phyloP scores from a whole-genome alignment of 30 jellyfish, hydroid and myxozoan genomes.

The Cassiopea andromeda region DNA sequence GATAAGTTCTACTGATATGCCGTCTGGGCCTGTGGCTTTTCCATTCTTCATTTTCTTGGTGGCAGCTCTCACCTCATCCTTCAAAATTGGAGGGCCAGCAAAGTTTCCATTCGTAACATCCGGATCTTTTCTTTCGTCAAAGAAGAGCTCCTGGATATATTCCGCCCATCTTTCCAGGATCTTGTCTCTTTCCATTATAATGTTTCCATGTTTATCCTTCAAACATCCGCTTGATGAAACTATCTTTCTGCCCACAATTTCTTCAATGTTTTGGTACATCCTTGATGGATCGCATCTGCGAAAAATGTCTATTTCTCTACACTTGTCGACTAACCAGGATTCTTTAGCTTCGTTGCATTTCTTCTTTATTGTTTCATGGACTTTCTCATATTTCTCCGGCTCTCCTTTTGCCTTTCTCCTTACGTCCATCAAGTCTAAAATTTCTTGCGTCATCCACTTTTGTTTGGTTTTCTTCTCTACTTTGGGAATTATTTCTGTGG shows the following conservation, averaged over 20 bases:
- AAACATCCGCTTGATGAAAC: neutral
- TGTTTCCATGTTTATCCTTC: neutral
- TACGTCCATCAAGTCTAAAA: constrained; percentile 3
- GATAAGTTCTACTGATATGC: neutral
- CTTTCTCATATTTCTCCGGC: neutral
- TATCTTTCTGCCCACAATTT: neutral
- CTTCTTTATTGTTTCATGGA: neutral
- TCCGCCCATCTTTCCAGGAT: neutral
- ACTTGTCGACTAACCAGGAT: neutral
- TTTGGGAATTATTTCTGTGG: neutral
- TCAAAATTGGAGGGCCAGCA: constrained; percentile 3
- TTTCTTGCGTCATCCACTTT: constrained; percentile 15
- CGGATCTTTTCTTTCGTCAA: neutral
- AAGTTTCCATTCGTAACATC: neutral
- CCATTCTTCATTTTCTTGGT: neutral
- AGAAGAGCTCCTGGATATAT: neutral
- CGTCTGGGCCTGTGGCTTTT: constrained; percentile 37
- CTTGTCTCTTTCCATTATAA: neutral
- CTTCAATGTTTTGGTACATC: neutral
- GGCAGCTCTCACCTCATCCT: constrained; percentile 11
- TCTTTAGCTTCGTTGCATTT: constrained; percentile 6
- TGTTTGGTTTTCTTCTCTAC: neutral
- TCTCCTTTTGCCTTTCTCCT: neutral
- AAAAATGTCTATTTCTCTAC: constrained; percentile 15
- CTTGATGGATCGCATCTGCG: neutral